These are phyloP conservation scores for Salminus brasiliensis DNA, from an alignment of 2,113 vertebrate species.

Conservation along the genomic window DNA sequence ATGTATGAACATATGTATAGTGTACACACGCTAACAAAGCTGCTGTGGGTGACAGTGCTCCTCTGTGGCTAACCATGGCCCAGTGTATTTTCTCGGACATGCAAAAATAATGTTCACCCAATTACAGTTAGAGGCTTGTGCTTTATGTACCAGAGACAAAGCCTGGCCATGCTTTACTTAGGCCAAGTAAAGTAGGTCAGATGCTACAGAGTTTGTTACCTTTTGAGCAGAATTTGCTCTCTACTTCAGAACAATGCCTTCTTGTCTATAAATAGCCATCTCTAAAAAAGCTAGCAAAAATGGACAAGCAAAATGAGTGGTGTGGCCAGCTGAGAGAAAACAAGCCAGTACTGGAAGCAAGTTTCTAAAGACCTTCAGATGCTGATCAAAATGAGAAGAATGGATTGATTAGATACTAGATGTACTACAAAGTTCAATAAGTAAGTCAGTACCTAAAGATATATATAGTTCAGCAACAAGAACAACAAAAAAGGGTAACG, in stretches of 20 bases:
- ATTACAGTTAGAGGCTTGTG: neutral
- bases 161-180: neutral
- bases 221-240: constrained; percentile 7
- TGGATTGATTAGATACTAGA: too few species aligned
- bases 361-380: neutral
- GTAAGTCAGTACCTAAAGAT: too few species aligned
- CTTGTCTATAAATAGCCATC: constrained; percentile 15
- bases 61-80: neutral
- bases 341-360: neutral
- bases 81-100: neutral
- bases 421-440: too few species aligned
- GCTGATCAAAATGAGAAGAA: too few species aligned
- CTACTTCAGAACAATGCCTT: constrained; percentile 17
- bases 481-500: too few species aligned
- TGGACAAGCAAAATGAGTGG: neutral
- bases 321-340: neutral
- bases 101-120: neutral
- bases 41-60: neutral
- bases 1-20: constrained; percentile 33
- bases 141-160: neutral
- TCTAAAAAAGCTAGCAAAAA: neutral
- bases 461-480: too few species aligned
- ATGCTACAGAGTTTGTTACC: constrained; percentile 3
- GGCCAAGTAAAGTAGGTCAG: constrained; percentile 24
- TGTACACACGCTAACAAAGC: neutral